Evolutionary conservation across 2,888 invertebrate species (phyloP).

Genomic region (Lithophane leautieri): DNA sequence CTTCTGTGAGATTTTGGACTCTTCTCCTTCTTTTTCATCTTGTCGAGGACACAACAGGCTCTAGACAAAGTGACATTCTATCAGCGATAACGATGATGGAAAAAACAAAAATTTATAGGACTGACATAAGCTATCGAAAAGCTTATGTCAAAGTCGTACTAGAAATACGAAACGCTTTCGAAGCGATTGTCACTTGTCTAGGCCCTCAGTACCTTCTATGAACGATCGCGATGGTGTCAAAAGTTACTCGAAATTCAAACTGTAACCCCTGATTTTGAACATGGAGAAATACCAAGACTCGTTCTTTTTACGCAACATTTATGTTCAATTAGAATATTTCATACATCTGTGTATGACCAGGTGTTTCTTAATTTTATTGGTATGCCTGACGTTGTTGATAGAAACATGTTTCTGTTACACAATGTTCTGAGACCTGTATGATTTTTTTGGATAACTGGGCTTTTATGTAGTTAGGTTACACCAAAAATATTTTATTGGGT

Average conservation of each 20-base stretch:
- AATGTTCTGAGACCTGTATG: slow-evolving; percentile 29
- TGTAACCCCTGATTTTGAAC: not conserved
- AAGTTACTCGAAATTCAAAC: not conserved
- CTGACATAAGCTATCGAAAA: no score
- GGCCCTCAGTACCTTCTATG: no score
- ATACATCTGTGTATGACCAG: slow-evolving; percentile 56
- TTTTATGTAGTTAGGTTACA: not conserved
- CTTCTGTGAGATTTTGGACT: no score
- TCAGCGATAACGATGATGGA: no score
- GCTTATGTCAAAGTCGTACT: no score
- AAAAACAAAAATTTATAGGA: no score
- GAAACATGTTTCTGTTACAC: slow-evolving; percentile 54
- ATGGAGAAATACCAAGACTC: slow-evolving; percentile 1
- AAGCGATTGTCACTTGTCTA: no score
- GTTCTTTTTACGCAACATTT: slow-evolving; percentile 47
- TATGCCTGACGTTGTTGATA: slow-evolving; percentile 45
- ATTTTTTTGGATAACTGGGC: slow-evolving; percentile 7
- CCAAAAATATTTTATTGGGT: not conserved
- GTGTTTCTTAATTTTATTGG: slow-evolving; percentile 55
- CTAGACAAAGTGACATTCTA: no score
- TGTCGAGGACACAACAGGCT: not conserved
- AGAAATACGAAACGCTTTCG: no score
- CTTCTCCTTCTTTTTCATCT: no score
- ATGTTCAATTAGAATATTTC: slow-evolving; percentile 57
- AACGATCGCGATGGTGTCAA: not conserved